Conservation (phyloP, 2,888 invertebrate species). For the Perizoma flavofasciatum region DNA sequence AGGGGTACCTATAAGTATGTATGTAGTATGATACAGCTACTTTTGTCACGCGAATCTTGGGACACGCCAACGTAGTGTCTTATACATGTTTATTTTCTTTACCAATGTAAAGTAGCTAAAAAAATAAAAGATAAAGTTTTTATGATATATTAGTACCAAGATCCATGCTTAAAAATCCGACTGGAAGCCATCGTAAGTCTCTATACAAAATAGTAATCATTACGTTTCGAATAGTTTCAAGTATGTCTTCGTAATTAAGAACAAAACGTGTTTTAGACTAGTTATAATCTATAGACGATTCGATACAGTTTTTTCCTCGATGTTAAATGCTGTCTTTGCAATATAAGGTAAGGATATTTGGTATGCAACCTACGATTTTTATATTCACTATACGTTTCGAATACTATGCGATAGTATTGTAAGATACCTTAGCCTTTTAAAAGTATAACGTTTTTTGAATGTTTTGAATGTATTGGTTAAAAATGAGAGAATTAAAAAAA, state of each 20-base stretch:
- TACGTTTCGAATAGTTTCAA: constrained; percentile 47
- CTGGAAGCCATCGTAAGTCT: too few relatives aligned
- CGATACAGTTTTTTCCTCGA: constrained; percentile 61
- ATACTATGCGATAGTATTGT: constrained; percentile 50
- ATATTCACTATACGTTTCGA: constrained; percentile 67
- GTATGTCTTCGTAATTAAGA: constrained; percentile 46
- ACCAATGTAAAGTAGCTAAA: too few relatives aligned
- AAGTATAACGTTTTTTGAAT: too few relatives aligned
- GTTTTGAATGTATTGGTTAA: too few relatives aligned
- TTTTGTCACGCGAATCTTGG: constrained; percentile 67
- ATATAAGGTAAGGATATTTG: constrained; percentile 75
- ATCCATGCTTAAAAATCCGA: too few relatives aligned
- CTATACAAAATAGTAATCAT: constrained; percentile 20
- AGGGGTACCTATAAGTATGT: constrained; percentile 67
- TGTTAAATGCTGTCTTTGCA: constrained; percentile 72
- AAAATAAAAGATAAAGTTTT: too few relatives aligned
- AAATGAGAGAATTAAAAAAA: too few relatives aligned
- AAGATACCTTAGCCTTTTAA: background rate
- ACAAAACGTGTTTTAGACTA: constrained; percentile 55
- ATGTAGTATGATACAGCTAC: constrained; percentile 42
- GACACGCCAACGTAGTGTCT: constrained; percentile 31
- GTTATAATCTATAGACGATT: constrained; percentile 51
- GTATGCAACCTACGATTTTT: constrained; percentile 68
- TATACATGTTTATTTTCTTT: background rate
- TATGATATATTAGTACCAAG: too few relatives aligned